Evolutionary conservation across 2,797 vertebrate genomes (phyloP).

Genomic region (Peromyscus nudipes): DNA sequence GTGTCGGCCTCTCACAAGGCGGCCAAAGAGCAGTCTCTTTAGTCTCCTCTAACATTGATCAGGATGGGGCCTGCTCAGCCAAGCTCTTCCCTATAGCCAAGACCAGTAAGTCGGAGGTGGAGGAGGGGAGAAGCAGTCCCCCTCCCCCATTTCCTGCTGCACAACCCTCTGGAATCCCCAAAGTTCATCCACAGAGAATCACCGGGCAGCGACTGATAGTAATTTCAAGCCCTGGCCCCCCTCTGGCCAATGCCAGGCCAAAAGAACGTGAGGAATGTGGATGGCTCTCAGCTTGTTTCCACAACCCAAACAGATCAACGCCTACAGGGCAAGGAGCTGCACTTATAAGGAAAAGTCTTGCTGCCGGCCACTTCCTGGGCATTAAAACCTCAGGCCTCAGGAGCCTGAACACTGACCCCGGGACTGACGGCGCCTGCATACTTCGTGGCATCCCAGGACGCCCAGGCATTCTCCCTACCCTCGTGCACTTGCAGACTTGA

Average conservation of each 20-base stretch:
- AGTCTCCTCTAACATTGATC: not conserved
- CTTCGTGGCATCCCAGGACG: not conserved
- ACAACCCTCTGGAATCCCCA: fast-evolving
- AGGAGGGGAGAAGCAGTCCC: not conserved
- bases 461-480: not conserved
- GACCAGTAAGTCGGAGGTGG: fast-evolving
- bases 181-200: not conserved
- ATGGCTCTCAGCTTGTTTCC: not conserved
- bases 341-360: conserved; percentile 54
- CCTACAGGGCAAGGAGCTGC: not conserved
- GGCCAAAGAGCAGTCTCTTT: not conserved
- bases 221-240: not conserved
- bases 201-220: fast-evolving
- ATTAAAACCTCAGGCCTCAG: not conserved
- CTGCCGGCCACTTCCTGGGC: not conserved
- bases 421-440: not conserved
- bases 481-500: not conserved
- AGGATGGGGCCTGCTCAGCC: not conserved
- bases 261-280: conserved; percentile 71
- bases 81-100: not conserved
- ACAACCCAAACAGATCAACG: not conserved
- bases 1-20: not conserved
- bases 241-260: not conserved
- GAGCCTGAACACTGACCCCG: not conserved
- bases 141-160: fast-evolving